A percentile compares a stretch with the other conserved stretches of the same genome.
Conservation (phyloP, 2,113 vertebrate genomes). For the Nematolebias whitei region DNA sequence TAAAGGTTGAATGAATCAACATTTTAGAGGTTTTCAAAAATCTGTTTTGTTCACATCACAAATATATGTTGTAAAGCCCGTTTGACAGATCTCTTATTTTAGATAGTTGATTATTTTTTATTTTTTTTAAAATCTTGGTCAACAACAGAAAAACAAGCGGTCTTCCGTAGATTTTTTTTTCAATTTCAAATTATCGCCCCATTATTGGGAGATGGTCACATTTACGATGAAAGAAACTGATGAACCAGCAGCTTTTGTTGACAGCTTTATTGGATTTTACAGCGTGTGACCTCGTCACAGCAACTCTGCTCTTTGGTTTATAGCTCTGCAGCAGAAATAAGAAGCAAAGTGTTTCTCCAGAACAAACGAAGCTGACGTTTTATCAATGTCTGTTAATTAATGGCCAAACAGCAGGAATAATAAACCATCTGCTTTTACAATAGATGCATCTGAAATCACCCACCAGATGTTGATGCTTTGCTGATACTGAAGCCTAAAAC, state of each 20-base stretch:
- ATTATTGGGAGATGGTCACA: constrained; percentile 2
- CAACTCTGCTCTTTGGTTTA: constrained; percentile 11
- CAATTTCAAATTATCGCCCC: constrained; percentile 3
- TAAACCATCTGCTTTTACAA: no score
- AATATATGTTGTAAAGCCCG: no score
- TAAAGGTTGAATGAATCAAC: no score
- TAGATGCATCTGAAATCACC: no score
- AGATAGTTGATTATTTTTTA: background rate
- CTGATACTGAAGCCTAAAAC: no score
- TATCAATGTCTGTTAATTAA: background rate
- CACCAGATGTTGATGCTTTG: no score
- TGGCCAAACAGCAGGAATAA: background rate
- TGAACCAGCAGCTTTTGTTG: constrained; percentile 2
- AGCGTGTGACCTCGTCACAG: background rate
- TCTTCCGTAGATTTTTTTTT: background rate
- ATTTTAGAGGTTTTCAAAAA: no score
- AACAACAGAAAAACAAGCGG: background rate
- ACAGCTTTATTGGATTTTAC: constrained; percentile 25
- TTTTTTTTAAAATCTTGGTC: background rate
- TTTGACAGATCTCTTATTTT: background rate
- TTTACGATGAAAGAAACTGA: constrained; percentile 1
- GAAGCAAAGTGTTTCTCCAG: background rate
- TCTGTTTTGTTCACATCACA: background rate
- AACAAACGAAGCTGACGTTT: background rate
- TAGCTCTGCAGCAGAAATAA: background rate